Evolutionary conservation across 2,113 vertebrate genomes (phyloP).

Genomic region (Corydoras sp.): DNA sequence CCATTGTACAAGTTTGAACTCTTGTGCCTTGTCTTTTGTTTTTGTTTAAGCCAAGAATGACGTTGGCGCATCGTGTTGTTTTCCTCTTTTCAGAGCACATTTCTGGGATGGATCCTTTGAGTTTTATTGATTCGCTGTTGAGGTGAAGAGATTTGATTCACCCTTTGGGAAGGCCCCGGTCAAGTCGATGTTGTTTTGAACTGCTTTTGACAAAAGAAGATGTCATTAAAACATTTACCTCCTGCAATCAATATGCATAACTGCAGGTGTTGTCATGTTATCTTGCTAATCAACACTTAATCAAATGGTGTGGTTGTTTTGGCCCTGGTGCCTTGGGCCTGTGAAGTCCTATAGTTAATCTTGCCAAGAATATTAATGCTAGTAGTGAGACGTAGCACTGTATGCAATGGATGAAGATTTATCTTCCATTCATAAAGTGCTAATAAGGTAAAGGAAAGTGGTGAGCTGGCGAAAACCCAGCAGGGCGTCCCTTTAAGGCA

Average conservation of each 20-base stretch:
- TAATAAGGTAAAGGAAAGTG: constrained; percentile 35
- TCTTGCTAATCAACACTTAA: neutral
- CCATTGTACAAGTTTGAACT: no score
- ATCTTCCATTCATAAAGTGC: constrained; percentile 30
- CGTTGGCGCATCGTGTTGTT: neutral
- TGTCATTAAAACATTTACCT: neutral
- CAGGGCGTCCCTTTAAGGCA: constrained; percentile 35
- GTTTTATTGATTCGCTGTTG: neutral
- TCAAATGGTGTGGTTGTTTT: neutral
- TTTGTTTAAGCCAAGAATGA: neutral
- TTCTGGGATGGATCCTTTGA: neutral
- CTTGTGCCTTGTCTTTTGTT: no score
- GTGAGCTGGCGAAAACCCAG: constrained; percentile 29
- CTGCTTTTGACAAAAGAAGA: neutral
- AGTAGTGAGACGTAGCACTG: constrained; percentile 9
- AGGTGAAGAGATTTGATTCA: neutral
- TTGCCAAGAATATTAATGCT: constrained; percentile 21
- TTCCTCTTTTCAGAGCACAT: neutral
- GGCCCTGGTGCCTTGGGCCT: neutral
- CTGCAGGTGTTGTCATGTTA: neutral
- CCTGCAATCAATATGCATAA: neutral
- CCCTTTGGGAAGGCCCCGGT: neutral
- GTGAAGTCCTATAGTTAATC: neutral
- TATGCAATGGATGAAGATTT: constrained; percentile 19
- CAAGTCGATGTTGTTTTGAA: neutral